These are phyloP conservation scores for Yponomeuta plumbellus DNA, from an alignment of 2,888 invertebrate genomes.

Conservation along the genomic window DNA sequence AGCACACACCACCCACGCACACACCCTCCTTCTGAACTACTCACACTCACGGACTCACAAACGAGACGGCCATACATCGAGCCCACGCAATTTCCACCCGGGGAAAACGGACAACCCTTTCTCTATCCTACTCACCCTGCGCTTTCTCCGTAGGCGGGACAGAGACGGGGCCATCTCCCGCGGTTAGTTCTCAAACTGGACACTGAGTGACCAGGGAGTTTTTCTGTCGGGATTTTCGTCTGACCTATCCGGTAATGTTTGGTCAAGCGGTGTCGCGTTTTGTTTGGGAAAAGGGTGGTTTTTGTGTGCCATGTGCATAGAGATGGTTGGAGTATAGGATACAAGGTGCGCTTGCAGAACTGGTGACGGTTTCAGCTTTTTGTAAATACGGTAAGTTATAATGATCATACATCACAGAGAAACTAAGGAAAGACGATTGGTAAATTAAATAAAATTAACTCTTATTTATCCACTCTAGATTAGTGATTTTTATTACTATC, in stretches of 20 bases:
- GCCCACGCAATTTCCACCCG: conserved; percentile 53
- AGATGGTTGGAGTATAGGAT: neutral
- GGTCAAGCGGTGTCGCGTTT: conserved; percentile 38
- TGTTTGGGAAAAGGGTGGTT: conserved; percentile 27
- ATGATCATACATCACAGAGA: too few species aligned
- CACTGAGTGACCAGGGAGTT: conserved; percentile 62
- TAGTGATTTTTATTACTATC: too few species aligned
- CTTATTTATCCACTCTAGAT: too few species aligned
- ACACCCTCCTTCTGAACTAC: conserved; percentile 59
- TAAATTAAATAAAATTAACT: too few species aligned
- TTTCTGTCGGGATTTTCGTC: conserved; percentile 35
- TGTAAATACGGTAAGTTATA: too few species aligned
- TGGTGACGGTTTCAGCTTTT: too few species aligned
- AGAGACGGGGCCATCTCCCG: conserved; percentile 47
- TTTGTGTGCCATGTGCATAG: neutral
- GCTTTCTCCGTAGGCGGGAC: conserved; percentile 43
- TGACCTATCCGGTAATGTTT: conserved; percentile 58
- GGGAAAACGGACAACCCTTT: conserved; percentile 67
- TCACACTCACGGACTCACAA: conserved; percentile 65
- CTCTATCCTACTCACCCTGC: conserved; percentile 62
- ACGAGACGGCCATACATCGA: conserved; percentile 62
- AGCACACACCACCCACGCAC: conserved; percentile 33
- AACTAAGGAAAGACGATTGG: too few species aligned
- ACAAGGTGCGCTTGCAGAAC: too few species aligned
- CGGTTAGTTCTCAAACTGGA: conserved; percentile 45